Evolutionary conservation across 2,888 invertebrate species (phyloP).

Genomic region (Lasioglossum pauxillum): DNA sequence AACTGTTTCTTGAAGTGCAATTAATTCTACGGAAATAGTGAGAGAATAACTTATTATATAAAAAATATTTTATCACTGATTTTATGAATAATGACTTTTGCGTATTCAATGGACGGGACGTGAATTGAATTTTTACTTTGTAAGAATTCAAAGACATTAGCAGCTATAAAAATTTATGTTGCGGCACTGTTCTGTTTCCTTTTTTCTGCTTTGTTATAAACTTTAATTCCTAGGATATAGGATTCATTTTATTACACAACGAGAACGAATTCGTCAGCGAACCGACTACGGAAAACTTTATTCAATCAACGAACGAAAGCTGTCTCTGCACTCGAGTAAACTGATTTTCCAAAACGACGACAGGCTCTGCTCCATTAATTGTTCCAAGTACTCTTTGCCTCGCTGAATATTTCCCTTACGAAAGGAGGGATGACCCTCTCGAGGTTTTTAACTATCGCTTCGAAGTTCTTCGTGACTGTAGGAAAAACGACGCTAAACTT

Average conservation of each 20-base stretch:
- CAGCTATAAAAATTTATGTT: neutral
- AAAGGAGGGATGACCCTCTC: slow-evolving; percentile 48
- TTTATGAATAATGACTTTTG: no score
- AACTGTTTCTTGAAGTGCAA: no score
- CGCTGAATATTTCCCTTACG: slow-evolving; percentile 56
- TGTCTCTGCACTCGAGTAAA: neutral
- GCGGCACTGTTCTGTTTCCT: no score
- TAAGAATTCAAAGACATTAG: no score
- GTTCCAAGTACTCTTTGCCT: neutral
- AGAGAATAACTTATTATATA: no score
- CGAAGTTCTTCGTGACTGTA: slow-evolving; percentile 25
- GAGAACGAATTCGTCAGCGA: neutral
- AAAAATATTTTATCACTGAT: no score
- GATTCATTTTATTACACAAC: neutral
- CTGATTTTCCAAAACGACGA: slow-evolving; percentile 12
- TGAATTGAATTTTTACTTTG: no score
- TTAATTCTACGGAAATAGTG: neutral
- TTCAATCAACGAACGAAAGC: neutral
- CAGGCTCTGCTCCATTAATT: slow-evolving; percentile 26
- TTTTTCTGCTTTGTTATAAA: neutral
- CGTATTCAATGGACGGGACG: no score
- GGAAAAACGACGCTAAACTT: slow-evolving; percentile 45
- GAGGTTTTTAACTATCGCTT: slow-evolving; percentile 62
- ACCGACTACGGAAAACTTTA: neutral
- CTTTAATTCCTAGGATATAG: neutral